Evolutionary conservation across 64 coral and sea anemone species (phyloP).

Genomic region (Astreopora myriophthalma): DNA sequence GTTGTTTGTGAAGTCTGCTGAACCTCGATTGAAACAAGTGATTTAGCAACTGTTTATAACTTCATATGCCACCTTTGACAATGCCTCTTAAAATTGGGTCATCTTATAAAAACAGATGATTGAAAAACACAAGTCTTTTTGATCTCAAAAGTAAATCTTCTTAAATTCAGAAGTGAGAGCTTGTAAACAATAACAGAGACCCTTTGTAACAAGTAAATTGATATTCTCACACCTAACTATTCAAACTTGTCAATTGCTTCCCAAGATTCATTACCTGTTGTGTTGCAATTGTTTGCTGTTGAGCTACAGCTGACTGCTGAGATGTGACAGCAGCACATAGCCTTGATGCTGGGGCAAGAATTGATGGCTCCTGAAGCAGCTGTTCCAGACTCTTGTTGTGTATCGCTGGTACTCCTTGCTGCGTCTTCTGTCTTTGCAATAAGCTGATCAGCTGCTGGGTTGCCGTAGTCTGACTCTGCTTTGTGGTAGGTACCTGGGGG

Average conservation of each 20-base stretch:
- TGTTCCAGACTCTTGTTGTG: conserved; percentile 21
- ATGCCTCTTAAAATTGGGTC: neutral
- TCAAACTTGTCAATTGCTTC: neutral
- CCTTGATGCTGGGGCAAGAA: conserved; percentile 6
- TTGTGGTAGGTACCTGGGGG: neutral
- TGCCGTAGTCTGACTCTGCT: neutral
- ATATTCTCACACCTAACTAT: no score
- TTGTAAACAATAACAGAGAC: no score
- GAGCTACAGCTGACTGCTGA: neutral
- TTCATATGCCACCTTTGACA: no score
- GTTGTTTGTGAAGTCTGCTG: conserved; percentile 33
- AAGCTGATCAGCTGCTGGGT: conserved; percentile 18
- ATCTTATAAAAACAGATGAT: no score
- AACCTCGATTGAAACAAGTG: neutral
- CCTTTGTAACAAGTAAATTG: no score
- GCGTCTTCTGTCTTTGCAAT: conserved; percentile 6
- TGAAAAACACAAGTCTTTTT: no score
- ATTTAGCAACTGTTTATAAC: neutral
- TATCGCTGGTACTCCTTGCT: neutral
- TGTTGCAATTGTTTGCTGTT: neutral
- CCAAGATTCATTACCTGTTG: conserved; percentile 12
- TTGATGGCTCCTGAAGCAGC: conserved; percentile 24
- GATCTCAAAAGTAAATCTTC: no score
- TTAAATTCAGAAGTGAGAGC: no score
- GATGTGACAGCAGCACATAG: neutral